These are phyloP conservation scores for Xestia sexstrigata DNA, from an alignment of 2,888 invertebrate genomes.

Conservation along the genomic window DNA sequence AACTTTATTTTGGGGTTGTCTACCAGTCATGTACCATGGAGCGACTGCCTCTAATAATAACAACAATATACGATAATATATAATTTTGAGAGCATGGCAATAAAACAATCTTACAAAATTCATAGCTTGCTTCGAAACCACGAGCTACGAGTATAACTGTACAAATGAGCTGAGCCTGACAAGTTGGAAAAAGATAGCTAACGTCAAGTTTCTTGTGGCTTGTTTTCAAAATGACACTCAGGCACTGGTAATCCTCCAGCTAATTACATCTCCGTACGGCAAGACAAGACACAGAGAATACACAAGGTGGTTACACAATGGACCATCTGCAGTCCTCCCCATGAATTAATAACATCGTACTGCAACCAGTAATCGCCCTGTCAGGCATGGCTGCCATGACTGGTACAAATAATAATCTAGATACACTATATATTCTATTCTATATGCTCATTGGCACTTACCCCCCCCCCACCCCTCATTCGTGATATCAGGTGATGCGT, in stretches of 20 bases:
- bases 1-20: no score
- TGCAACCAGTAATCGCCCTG: constrained; percentile 35
- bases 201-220: not conserved
- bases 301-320: constrained; percentile 13
- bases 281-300: constrained; percentile 21
- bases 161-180: no score
- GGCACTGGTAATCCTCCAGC: not conserved
- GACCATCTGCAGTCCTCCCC: not conserved
- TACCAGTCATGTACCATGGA: no score
- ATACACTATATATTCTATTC: not conserved
- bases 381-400: constrained; percentile 3
- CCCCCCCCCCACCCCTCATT: not conserved
- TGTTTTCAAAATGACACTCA: not conserved
- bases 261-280: not conserved
- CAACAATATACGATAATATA: no score
- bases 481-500: not conserved
- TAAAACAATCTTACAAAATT: no score
- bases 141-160: no score
- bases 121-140: no score
- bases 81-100: no score
- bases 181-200: no score
- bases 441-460: not conserved
- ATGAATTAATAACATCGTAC: constrained; percentile 26
- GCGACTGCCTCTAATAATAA: no score
- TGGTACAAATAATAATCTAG: constrained; percentile 5